Conservation (phyloP, 2,888 invertebrate genomes). For the Brenthis hecate region DNA sequence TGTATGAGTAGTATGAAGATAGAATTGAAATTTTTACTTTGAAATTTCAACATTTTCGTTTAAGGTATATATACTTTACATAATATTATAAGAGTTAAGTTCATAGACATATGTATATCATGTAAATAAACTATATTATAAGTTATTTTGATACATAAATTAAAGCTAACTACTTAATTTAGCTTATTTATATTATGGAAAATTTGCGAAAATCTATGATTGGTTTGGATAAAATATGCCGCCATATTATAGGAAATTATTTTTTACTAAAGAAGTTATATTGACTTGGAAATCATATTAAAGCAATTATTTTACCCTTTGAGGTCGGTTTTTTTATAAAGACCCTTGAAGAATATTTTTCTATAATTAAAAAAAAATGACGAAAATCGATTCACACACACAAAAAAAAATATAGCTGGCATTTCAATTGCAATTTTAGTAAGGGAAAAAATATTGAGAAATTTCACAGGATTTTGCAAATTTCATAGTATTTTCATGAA, state of each 20-base stretch:
- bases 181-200: constrained; percentile 4
- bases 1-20: neutral
- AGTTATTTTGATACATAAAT: constrained; percentile 15
- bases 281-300: too few species aligned
- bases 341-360: neutral
- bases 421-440: too few species aligned
- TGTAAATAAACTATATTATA: constrained; percentile 14
- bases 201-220: constrained; percentile 1
- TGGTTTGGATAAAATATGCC: too few species aligned
- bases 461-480: neutral
- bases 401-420: too few species aligned
- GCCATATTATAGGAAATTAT: too few species aligned
- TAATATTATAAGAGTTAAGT: constrained; percentile 4
- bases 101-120: constrained; percentile 7
- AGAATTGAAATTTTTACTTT: neutral
- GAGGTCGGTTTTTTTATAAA: too few species aligned
- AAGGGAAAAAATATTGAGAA: too few species aligned
- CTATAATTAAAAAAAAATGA: neutral
- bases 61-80: neutral
- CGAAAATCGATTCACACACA: too few species aligned
- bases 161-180: constrained; percentile 19
- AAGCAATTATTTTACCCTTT: too few species aligned
- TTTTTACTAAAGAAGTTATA: too few species aligned
- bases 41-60: neutral
- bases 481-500: neutral